These are phyloP conservation scores for Tragelaphus buxtoni DNA, from an alignment of 2,113 vertebrate species.

Conservation along the genomic window DNA sequence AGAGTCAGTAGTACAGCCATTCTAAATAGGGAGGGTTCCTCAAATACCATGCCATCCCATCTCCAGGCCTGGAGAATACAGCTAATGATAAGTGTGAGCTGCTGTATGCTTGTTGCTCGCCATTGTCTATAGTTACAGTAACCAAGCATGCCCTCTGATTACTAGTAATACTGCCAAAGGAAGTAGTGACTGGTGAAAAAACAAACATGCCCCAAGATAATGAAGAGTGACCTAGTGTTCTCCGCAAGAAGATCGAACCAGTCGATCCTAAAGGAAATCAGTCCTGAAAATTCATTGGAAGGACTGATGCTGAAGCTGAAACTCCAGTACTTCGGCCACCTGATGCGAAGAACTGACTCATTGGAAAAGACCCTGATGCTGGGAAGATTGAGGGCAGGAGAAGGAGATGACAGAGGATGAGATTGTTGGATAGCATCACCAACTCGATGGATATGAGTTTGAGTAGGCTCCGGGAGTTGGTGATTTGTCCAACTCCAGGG, in stretches of 20 bases:
- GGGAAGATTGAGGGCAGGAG: neutral
- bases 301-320: neutral
- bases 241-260: neutral
- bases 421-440: neutral
- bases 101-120: constrained; percentile 74
- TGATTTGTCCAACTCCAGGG: neutral
- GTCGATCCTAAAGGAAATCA: neutral
- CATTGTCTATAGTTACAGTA: constrained; percentile 83
- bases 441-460: neutral
- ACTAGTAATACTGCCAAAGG: constrained; percentile 85
- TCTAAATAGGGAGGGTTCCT: neutral
- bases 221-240: neutral
- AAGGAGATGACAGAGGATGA: neutral
- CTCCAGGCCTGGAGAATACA: neutral
- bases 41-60: neutral
- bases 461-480: neutral
- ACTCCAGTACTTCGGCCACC: neutral
- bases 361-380: neutral
- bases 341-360: neutral
- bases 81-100: neutral
- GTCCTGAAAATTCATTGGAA: neutral
- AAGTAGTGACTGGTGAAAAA: constrained; percentile 81
- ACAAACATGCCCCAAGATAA: neutral
- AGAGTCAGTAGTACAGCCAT: neutral
- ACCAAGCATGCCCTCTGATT: constrained; percentile 83